Conservation (phyloP, 2,113 vertebrate genomes). For the Mesitornis unicolor region DNA sequence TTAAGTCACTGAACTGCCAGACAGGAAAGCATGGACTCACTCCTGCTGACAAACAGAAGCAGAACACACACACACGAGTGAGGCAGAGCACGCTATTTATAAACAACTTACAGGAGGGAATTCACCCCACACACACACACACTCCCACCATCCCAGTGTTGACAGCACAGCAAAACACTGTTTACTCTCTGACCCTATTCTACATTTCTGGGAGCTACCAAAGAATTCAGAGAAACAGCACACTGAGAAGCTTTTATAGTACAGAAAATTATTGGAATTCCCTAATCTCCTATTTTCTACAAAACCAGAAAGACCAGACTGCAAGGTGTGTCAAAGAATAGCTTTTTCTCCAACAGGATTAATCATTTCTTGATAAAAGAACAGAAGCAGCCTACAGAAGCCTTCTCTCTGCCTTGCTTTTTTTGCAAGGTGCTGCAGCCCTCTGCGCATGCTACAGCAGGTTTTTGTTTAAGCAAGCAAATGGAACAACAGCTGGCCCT, state of each 20-base stretch:
- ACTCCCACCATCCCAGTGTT: background rate
- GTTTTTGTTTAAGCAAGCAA: background rate
- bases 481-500: slow-evolving; percentile 20
- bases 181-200: background rate
- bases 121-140: background rate
- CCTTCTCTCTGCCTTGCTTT: background rate
- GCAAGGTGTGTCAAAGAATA: background rate
- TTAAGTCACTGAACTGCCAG: slow-evolving; percentile 33
- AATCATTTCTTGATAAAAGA: background rate
- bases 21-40: slow-evolving; percentile 7
- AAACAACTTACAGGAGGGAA: slow-evolving; percentile 15
- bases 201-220: background rate
- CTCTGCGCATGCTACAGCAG: accelerated
- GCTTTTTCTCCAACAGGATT: background rate
- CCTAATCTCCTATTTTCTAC: background rate
- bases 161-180: background rate
- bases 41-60: slow-evolving; percentile 9
- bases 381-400: background rate
- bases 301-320: background rate
- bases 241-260: background rate
- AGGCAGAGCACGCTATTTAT: slow-evolving; percentile 18
- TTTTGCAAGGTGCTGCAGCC: background rate
- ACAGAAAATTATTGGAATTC: background rate
- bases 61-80: background rate
- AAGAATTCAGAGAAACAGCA: background rate